Conservation (phyloP, 2,888 invertebrate species). For the Caenorhabditis sinica region DNA sequence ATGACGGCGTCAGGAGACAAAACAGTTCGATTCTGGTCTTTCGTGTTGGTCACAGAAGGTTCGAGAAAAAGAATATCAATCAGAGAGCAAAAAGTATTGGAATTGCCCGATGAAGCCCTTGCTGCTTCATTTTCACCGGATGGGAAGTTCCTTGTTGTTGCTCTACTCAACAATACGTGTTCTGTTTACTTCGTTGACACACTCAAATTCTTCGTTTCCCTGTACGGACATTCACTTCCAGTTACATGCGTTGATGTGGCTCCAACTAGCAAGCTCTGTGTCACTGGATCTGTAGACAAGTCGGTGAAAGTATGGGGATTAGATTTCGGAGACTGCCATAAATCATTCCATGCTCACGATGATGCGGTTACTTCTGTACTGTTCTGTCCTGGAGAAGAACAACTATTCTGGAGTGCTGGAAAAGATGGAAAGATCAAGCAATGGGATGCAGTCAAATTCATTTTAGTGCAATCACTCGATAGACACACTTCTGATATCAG, state of each 20-base stretch:
- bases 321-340: slow-evolving; percentile 98
- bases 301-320: slow-evolving; percentile 98
- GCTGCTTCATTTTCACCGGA: slow-evolving; percentile 87
- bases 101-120: slow-evolving; percentile 92
- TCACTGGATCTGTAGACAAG: slow-evolving; percentile 95
- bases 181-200: slow-evolving; percentile 96
- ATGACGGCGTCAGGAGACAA: slow-evolving; percentile 92
- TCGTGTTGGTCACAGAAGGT: slow-evolving; percentile 87
- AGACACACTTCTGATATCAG: slow-evolving; percentile 84
- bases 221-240: slow-evolving; percentile 97
- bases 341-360: slow-evolving; percentile 96
- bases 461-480: slow-evolving; percentile 92
- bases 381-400: slow-evolving; percentile 91
- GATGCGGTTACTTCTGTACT: slow-evolving; percentile 91
- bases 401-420: slow-evolving; percentile 94
- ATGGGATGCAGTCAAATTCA: slow-evolving; percentile 96
- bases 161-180: slow-evolving; percentile 94
- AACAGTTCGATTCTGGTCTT: slow-evolving; percentile 95
- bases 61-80: slow-evolving; percentile 84
- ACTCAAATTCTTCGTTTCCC: slow-evolving; percentile 94
- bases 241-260: slow-evolving; percentile 95
- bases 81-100: slow-evolving; percentile 90
- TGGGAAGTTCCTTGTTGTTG: slow-evolving; percentile 89
- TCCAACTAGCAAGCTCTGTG: slow-evolving; percentile 88
- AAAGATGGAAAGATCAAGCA: slow-evolving; percentile 96